These are phyloP conservation scores for Xestia sexstrigata DNA, from an alignment of 2,888 invertebrate genomes.

Conservation along the genomic window DNA sequence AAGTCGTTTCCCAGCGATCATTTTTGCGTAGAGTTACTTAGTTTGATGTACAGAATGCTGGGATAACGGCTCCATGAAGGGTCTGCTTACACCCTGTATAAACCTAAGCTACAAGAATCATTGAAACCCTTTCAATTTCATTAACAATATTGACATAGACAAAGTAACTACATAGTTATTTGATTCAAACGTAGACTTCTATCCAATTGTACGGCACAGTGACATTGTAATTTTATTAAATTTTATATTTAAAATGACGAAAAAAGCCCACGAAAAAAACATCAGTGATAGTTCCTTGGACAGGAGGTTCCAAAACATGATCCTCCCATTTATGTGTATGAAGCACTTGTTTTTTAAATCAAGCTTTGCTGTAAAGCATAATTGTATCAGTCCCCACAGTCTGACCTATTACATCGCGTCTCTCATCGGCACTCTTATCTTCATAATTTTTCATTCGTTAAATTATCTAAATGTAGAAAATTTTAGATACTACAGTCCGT, in stretches of 20 bases:
- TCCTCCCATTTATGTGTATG: constrained; percentile 7
- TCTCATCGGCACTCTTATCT: neutral
- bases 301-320: constrained; percentile 1
- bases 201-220: neutral
- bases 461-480: neutral
- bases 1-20: too few species aligned
- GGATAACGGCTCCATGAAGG: too few species aligned
- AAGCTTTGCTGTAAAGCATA: neutral
- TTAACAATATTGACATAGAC: neutral
- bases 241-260: neutral
- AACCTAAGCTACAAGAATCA: too few species aligned
- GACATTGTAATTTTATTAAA: neutral
- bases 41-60: too few species aligned
- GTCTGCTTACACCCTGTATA: too few species aligned
- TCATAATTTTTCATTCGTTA: neutral
- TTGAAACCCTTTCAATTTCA: neutral
- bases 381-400: neutral
- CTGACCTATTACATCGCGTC: neutral
- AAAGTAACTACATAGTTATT: neutral
- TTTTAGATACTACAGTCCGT: neutral
- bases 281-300: neutral
- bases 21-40: too few species aligned
- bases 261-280: neutral
- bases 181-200: neutral
- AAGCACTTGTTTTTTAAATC: constrained; percentile 13